Conservation (phyloP, 2,888 invertebrate genomes). For the Harmothoe impar region DNA sequence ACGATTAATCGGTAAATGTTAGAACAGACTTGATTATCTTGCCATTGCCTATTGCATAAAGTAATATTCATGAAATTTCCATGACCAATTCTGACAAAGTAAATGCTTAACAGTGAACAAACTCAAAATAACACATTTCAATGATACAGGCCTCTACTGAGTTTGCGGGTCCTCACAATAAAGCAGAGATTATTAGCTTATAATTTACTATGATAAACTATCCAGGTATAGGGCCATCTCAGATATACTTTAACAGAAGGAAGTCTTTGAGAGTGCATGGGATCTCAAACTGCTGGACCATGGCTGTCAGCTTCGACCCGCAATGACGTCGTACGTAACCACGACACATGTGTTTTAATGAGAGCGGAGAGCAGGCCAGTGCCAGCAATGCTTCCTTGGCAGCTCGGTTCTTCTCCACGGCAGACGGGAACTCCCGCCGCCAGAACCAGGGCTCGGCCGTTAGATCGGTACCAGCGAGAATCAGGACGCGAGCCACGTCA, state of each 20-base stretch:
- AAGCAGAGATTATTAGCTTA: too few species aligned
- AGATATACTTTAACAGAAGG: slow-evolving; percentile 57
- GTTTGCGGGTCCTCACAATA: too few species aligned
- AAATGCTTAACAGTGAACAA: too few species aligned
- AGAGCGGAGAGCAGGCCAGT: slow-evolving; percentile 21
- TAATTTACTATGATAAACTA: too few species aligned
- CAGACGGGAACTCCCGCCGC: slow-evolving; percentile 45
- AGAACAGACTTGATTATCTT: too few species aligned
- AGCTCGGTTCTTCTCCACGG: slow-evolving; percentile 2
- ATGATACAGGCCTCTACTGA: too few species aligned
- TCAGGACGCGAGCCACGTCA: neutral
- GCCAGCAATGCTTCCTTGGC: neutral
- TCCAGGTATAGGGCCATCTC: neutral
- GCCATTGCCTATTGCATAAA: too few species aligned
- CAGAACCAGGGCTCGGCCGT: slow-evolving; percentile 58
- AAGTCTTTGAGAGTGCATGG: slow-evolving; percentile 57
- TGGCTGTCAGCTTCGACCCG: neutral
- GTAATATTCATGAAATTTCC: too few species aligned
- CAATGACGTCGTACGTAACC: neutral
- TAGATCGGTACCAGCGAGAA: slow-evolving; percentile 53
- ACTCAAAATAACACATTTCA: too few species aligned
- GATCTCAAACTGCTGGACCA: slow-evolving; percentile 44
- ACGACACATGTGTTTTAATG: slow-evolving; percentile 51
- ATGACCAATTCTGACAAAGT: too few species aligned
- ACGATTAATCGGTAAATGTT: too few species aligned